A percentile compares a stretch with the other conserved stretches of the same genome.
These are phyloP conservation scores for Platorchestia sp. DNA, from an alignment of 1,140 invertebrate genomes.

Conservation along the genomic window DNA sequence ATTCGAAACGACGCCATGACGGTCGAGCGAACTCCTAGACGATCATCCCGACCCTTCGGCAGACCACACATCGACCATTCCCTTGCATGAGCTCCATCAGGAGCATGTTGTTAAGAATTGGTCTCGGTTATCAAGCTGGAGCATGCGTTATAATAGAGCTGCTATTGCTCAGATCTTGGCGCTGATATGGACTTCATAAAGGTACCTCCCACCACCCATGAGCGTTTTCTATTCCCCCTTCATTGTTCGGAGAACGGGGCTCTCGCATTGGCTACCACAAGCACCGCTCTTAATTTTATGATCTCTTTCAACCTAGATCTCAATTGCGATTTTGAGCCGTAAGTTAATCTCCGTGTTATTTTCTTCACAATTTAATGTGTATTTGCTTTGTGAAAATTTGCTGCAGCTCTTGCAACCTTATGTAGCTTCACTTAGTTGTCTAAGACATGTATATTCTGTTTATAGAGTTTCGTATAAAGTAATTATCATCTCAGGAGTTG, in stretches of 20 bases:
- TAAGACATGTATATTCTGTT: too few species aligned
- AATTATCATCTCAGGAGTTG: too few species aligned
- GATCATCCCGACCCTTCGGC: slow-evolving; percentile 31
- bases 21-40: background rate
- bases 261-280: slow-evolving; percentile 21
- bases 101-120: slow-evolving; percentile 54
- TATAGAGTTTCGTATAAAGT: too few species aligned
- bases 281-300: background rate
- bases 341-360: background rate
- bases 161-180: slow-evolving; percentile 49
- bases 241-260: slow-evolving; percentile 47
- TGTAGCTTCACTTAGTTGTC: too few species aligned
- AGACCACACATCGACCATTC: slow-evolving; percentile 49
- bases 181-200: slow-evolving; percentile 34
- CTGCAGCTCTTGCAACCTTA: too few species aligned
- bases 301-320: background rate
- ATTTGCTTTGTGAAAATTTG: too few species aligned
- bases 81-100: slow-evolving; percentile 44
- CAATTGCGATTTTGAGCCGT: background rate
- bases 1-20: background rate
- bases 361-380: background rate
- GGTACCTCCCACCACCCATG: slow-evolving; percentile 43
- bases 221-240: slow-evolving; percentile 47
- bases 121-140: slow-evolving; percentile 52
- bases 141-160: slow-evolving; percentile 54